A percentile compares a stretch with the other conserved stretches of the same genome.
Conservation (phyloP, 2,113 vertebrate genomes). For the Chauna torquata region DNA sequence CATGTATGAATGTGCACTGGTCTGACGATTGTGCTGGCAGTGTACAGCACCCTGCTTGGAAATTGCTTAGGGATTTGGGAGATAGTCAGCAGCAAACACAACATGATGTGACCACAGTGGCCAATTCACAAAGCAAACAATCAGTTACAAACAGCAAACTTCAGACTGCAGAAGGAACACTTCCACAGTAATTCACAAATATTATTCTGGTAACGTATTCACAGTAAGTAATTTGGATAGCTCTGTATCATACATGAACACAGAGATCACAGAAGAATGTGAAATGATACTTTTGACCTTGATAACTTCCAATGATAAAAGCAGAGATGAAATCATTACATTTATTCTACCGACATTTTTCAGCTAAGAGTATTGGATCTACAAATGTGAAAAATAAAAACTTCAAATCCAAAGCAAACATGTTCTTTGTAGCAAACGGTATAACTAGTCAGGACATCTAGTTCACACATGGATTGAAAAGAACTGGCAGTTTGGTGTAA, state of each 20-base stretch:
- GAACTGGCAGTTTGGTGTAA: background rate
- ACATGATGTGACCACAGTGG: background rate
- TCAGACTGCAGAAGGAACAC: background rate
- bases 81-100: background rate
- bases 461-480: slow-evolving; percentile 14
- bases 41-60: background rate
- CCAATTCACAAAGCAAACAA: background rate
- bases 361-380: background rate
- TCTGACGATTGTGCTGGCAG: background rate
- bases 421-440: background rate
- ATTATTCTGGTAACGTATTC: background rate
- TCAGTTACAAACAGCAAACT: background rate
- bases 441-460: background rate
- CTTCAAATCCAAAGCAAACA: background rate
- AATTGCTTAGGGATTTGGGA: background rate
- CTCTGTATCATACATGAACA: background rate
- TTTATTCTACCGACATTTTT: background rate
- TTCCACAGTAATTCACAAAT: background rate
- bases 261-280: background rate
- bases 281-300: background rate
- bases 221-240: background rate
- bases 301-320: background rate
- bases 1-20: background rate
- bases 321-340: background rate
- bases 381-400: background rate